Evolutionary conservation across 1,140 invertebrate species (phyloP).

Genomic region (Rhopalosiphum padi): DNA sequence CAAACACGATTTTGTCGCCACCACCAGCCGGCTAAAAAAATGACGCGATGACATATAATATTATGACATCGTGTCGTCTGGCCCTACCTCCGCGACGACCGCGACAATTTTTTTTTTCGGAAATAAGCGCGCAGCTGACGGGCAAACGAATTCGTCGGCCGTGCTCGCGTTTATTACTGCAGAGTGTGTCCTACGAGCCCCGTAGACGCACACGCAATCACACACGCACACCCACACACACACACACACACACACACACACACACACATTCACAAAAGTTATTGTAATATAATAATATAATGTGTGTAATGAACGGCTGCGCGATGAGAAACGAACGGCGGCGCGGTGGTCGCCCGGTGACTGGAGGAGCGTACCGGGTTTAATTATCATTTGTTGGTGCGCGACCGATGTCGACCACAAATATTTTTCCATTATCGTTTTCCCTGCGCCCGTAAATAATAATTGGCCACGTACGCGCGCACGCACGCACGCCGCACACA

Average conservation of each 20-base stretch:
- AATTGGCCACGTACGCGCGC: slow-evolving; percentile 49
- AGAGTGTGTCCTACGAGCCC: neutral
- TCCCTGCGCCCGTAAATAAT: slow-evolving; percentile 44
- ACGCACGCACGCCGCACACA: neutral
- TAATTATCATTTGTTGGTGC: slow-evolving; percentile 57
- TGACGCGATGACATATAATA: too few species aligned
- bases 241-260: neutral
- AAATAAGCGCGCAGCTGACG: neutral
- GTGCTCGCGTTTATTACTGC: neutral
- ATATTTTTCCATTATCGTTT: slow-evolving; percentile 56
- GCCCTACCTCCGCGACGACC: too few species aligned
- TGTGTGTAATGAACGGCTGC: too few species aligned
- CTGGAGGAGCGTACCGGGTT: slow-evolving; percentile 27
- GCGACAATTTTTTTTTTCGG: neutral
- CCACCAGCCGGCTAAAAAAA: too few species aligned
- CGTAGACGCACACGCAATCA: neutral
- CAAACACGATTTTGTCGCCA: too few species aligned
- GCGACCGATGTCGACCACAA: slow-evolving; percentile 57
- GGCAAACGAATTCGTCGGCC: neutral
- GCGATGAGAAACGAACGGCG: neutral
- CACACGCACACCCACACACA: neutral
- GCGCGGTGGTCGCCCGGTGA: neutral
- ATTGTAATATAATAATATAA: slow-evolving; percentile 10
- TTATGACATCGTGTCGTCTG: too few species aligned
- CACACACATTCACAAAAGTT: neutral